Evolutionary conservation across 2,797 vertebrate genomes (phyloP).

Genomic region (Pelochelys cantorii): DNA sequence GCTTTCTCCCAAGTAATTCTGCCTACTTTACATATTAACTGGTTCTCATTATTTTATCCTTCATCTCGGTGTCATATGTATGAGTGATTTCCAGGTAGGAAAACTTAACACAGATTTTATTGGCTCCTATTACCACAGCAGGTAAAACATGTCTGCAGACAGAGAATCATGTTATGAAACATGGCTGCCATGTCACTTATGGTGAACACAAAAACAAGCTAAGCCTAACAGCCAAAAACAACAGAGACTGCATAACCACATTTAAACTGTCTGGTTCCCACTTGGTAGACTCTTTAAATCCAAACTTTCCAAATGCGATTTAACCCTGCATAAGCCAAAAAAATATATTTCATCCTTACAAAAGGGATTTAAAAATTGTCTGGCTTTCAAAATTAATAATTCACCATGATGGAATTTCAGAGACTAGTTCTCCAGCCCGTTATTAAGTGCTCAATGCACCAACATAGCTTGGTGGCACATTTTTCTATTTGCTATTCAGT

Average conservation of each 20-base stretch:
- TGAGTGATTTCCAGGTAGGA: background rate
- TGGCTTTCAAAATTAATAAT: background rate
- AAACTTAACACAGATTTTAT: background rate
- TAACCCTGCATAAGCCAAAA: slow-evolving; percentile 15
- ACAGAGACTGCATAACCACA: background rate
- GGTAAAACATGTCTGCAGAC: background rate
- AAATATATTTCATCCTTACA: background rate
- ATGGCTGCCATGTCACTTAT: background rate
- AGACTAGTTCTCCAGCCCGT: background rate
- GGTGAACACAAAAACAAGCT: background rate
- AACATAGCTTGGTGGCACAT: background rate
- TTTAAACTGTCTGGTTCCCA: background rate
- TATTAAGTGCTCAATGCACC: background rate
- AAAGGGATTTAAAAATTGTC: background rate
- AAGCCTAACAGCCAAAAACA: background rate
- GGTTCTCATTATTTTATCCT: background rate
- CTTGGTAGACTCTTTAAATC: background rate
- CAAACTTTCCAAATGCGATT: background rate
- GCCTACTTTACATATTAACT: background rate
- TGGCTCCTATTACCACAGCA: background rate
- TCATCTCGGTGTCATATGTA: background rate
- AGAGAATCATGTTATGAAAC: slow-evolving; percentile 7
- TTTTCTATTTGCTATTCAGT: background rate
- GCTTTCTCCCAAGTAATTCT: background rate
- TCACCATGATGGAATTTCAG: background rate